Conservation (phyloP, 2,888 invertebrate genomes). For the Danaus chrysippus region DNA sequence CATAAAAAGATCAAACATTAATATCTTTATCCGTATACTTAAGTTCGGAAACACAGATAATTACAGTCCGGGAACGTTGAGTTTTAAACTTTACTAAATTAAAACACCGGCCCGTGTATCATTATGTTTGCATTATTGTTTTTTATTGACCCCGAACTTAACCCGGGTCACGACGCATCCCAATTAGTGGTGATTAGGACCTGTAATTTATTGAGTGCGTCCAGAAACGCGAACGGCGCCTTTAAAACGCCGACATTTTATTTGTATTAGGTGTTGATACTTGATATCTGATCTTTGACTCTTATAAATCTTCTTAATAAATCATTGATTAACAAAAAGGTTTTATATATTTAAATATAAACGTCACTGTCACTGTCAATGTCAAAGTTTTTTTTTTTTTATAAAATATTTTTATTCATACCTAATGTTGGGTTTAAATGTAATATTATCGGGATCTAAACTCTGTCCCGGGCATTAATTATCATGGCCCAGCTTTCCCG, state of each 20-base stretch:
- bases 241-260: conserved; percentile 64
- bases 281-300: conserved; percentile 35
- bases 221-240: conserved; percentile 57
- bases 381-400: not conserved
- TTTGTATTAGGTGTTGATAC: conserved; percentile 62
- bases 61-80: conserved; percentile 63
- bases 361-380: not conserved
- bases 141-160: conserved; percentile 71
- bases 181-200: conserved; percentile 76
- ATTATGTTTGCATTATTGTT: conserved; percentile 75
- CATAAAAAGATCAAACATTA: conserved; percentile 76
- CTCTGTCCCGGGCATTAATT: conserved; percentile 27
- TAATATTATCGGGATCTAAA: conserved; percentile 21
- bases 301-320: conserved; percentile 28
- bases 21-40: conserved; percentile 78
- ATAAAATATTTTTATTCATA: not conserved
- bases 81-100: conserved; percentile 69
- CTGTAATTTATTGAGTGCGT: conserved; percentile 75
- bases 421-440: conserved; percentile 18
- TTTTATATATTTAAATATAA: too few species aligned
- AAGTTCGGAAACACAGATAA: conserved; percentile 69
- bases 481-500: conserved; percentile 31
- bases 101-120: conserved; percentile 69
- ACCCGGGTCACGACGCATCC: conserved; percentile 75
- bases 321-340: not conserved